Evolutionary conservation across 2,113 vertebrate genomes (phyloP).

Genomic region (Chloropsis hardwickii): DNA sequence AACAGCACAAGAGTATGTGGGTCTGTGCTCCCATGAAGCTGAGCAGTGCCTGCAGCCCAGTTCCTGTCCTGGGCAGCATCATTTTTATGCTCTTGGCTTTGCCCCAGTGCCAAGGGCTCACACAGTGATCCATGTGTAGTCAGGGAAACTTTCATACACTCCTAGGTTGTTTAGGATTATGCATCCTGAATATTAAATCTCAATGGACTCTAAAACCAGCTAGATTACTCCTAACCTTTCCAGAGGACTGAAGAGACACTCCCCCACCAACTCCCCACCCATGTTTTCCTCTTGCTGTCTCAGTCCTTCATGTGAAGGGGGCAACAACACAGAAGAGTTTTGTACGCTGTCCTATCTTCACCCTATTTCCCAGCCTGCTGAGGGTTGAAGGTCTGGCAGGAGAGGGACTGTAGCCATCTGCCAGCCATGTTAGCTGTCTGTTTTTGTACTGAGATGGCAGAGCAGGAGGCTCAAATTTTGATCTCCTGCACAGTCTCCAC

Average conservation of each 20-base stretch:
- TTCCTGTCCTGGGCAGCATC: background rate
- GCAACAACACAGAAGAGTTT: background rate
- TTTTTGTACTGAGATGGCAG: background rate
- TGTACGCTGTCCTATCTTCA: background rate
- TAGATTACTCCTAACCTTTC: background rate
- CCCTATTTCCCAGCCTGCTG: background rate
- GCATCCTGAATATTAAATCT: background rate
- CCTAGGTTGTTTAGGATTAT: background rate
- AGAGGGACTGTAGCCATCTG: background rate
- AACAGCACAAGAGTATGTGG: rapidly evolving
- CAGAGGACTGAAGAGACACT: background rate
- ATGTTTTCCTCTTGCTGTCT: background rate
- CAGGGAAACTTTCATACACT: background rate
- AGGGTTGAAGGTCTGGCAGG: background rate
- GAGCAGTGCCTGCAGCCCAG: background rate
- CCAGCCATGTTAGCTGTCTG: background rate
- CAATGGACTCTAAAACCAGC: background rate
- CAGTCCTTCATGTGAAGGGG: background rate
- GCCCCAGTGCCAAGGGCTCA: background rate
- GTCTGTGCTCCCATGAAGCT: background rate
- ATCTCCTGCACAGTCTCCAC: background rate
- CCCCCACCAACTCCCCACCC: background rate
- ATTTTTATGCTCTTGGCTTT: background rate
- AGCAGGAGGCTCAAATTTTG: background rate
- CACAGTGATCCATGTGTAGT: background rate